Evolutionary conservation across 92 coral and sea anemone genomes (phyloP), one percentile per base, ranked within the genome.

Genomic region (Umimayanthus chanpuru): DNA sequence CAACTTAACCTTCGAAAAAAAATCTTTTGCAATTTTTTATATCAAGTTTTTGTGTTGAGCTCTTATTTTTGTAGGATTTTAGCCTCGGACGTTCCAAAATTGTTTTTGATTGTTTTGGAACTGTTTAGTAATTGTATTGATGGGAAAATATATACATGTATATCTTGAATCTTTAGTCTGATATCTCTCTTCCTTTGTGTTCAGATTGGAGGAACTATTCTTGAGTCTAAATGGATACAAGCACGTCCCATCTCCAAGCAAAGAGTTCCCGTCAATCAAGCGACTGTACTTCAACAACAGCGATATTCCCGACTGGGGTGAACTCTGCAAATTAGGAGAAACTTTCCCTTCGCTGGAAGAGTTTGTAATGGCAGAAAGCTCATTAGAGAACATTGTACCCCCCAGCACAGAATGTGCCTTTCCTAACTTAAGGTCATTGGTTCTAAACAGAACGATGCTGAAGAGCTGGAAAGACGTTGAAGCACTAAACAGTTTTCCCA

Each of bases 151-250:
- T 20, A 53, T 53, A 12, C 3, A 56, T 11, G 10, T 3, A 2
- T n/a, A n/a, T 61, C 3, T 15, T 29, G 5, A 55, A 53, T 10
- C 47, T 18, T 23, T 21, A 21, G 12, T 26, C 18, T 43, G 3
- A 23, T 16, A 4, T 75, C 6, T 11, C 65, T 38, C 10, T 74
- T 75, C 26, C 58, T 49, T 14, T 80, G 16, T 84, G 76, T 81
- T 4, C 85, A 96, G 99, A 29, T 90, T 95, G 26, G 90, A 94
- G 66, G 96, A 94, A 55, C 87, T 97, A 6, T 94, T 88, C 78
- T 88, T 97, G 29, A 95, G 99, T 75, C 94, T 94, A 6, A 97
- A 97, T 78, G 97, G 93, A 55, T 97, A 97, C 81, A 49, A 70
- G 15, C 58, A 74, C 41, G 86, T 95, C 49, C 97, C 99, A 6